Percentiles rank a stretch among this genome's conserved stretches.
These are phyloP conservation scores for Neopipo cinnamomea DNA, from an alignment of 2,113 vertebrate species.

Conservation along the genomic window DNA sequence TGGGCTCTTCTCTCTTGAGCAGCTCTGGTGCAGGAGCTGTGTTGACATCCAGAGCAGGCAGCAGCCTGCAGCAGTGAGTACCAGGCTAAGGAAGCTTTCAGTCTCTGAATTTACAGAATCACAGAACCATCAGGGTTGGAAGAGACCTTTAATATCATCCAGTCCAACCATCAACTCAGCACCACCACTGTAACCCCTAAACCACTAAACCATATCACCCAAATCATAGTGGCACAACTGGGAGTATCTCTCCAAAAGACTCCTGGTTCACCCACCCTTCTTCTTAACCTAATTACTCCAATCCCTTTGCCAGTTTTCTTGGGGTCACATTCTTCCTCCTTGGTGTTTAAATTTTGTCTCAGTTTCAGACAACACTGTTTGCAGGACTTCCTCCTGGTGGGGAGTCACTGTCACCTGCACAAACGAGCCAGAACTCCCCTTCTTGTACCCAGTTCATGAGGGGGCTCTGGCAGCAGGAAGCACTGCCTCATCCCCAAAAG, in stretches of 20 bases:
- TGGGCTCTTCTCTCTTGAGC: not conserved
- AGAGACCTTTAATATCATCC: not conserved
- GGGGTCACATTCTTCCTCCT: not conserved
- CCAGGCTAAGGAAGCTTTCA: not conserved
- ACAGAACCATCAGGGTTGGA: not conserved
- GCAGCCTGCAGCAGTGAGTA: not conserved
- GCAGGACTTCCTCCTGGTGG: not conserved
- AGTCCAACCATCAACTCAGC: not conserved
- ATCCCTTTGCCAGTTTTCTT: not conserved
- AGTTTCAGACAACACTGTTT: not conserved
- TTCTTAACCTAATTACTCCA: not conserved
- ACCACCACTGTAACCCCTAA: not conserved
- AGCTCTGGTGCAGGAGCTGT: not conserved
- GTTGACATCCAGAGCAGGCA: not conserved
- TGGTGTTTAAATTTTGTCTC: not conserved
- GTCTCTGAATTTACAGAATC: not conserved
- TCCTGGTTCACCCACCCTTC: not conserved
- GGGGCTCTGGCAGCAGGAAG: not conserved
- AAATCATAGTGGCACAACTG: not conserved
- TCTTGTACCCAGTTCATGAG: not conserved
- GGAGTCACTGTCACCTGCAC: not conserved
- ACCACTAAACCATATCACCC: not conserved
- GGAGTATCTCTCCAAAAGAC: not conserved
- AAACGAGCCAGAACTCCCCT: not conserved
- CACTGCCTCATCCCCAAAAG: not conserved